Evolutionary conservation across 2,797 vertebrate species (phyloP).

Genomic region (Acrocephalus scirpaceus): DNA sequence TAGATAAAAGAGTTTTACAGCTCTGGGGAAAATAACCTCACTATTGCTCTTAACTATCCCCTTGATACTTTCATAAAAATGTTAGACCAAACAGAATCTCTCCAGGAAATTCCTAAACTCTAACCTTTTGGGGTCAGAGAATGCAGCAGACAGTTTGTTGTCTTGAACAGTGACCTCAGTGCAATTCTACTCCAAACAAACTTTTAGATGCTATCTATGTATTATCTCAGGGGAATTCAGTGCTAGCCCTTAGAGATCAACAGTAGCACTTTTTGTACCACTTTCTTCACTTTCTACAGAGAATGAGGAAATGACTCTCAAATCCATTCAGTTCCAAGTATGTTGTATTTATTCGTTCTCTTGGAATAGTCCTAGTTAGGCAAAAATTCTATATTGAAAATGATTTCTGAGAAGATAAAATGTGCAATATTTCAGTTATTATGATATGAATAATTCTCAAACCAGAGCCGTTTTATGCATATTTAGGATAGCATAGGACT

Average conservation of each 20-base stretch:
- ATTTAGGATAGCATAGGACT: background rate
- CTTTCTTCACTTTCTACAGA: constrained; percentile 59
- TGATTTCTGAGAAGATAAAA: background rate
- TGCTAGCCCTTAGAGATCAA: constrained; percentile 55
- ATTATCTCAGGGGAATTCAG: constrained; percentile 62
- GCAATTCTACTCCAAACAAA: constrained; percentile 79
- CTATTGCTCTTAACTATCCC: constrained; percentile 65
- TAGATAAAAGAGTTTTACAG: constrained; percentile 60
- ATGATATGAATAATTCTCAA: background rate
- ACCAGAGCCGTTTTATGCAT: background rate
- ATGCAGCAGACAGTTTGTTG: constrained; percentile 74
- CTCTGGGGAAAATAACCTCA: constrained; percentile 58
- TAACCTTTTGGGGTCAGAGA: constrained; percentile 79
- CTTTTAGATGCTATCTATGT: constrained; percentile 75
- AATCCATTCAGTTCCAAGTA: constrained; percentile 32
- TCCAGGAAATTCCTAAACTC: constrained; percentile 80
- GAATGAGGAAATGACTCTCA: constrained; percentile 37
- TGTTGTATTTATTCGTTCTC: background rate
- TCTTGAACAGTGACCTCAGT: constrained; percentile 74
- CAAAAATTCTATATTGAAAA: background rate
- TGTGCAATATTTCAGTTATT: background rate
- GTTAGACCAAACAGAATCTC: constrained; percentile 77
- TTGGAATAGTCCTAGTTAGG: background rate
- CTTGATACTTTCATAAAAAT: constrained; percentile 74
- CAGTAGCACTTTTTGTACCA: constrained; percentile 62